A percentile compares a stretch with the other conserved stretches of the same genome.
Evolutionary conservation across 2,113 vertebrate species (phyloP).

Genomic region (Myotis brandtii): DNA sequence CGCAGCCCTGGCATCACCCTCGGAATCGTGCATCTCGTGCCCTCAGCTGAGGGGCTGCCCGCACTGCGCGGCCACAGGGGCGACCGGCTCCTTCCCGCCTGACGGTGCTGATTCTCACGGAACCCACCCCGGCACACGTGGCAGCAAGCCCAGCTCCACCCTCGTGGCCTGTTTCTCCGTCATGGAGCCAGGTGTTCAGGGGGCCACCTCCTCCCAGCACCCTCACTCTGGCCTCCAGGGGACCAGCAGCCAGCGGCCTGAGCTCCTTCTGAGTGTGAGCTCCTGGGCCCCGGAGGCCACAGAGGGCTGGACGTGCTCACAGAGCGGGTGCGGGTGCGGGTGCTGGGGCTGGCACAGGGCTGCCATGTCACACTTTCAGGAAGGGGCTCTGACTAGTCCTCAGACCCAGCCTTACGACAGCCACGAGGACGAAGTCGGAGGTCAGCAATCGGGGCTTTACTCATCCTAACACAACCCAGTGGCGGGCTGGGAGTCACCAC

Average conservation of each 20-base stretch:
- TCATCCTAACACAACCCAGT: neutral
- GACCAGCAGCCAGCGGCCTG: neutral
- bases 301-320: accelerated
- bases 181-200: neutral
- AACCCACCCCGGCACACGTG: neutral
- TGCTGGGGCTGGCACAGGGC: neutral
- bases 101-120: neutral
- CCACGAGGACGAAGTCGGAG: accelerated
- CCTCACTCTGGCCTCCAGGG: neutral
- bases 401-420: neutral
- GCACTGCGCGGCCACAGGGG: too few relatives aligned
- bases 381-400: neutral
- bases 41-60: neutral
- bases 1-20: neutral
- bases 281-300: neutral
- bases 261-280: neutral
- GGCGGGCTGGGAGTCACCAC: neutral
- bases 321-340: too few relatives aligned
- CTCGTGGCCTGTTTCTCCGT: neutral
- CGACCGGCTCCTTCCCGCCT: too few relatives aligned
- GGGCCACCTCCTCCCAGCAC: neutral
- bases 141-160: neutral
- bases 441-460: neutral
- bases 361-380: neutral
- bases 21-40: accelerated